phyloP scores from a whole-genome alignment of 2,888 invertebrate species.

The Ophraella communa region DNA sequence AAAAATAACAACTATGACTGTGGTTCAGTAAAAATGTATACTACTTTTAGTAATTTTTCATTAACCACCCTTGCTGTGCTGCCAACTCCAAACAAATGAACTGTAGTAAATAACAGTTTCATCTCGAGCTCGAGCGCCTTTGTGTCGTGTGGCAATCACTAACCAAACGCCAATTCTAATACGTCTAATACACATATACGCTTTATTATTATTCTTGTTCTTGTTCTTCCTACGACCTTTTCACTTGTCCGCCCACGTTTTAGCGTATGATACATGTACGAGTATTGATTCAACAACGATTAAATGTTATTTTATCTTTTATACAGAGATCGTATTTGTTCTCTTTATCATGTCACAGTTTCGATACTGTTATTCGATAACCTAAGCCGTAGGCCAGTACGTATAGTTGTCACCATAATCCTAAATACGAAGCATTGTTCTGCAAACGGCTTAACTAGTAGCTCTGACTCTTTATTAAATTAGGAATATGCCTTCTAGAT shows the following conservation, averaged over 20 bases:
- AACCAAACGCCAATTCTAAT: not conserved
- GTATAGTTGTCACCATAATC: too few relatives aligned
- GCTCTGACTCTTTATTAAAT: too few relatives aligned
- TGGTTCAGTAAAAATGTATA: too few relatives aligned
- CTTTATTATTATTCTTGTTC: conserved; percentile 26
- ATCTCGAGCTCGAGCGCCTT: not conserved
- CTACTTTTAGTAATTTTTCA: too few relatives aligned
- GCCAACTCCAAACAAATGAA: too few relatives aligned
- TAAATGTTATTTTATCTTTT: conserved; percentile 1
- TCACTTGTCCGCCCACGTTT: conserved; percentile 32
- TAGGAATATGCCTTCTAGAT: too few relatives aligned
- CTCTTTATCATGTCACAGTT: not conserved
- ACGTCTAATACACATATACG: too few relatives aligned
- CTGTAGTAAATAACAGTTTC: not conserved
- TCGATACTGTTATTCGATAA: not conserved
- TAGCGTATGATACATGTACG: conserved; percentile 13
- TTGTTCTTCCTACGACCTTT: conserved; percentile 30
- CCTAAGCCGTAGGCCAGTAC: not conserved
- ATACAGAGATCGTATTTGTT: not conserved
- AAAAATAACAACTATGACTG: too few relatives aligned
- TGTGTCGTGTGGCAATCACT: conserved; percentile 4
- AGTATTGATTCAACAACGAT: conserved; percentile 21
- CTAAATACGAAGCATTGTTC: too few relatives aligned
- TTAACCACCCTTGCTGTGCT: too few relatives aligned
- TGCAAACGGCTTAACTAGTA: too few relatives aligned